Evolutionary conservation across 2,888 invertebrate genomes (phyloP), one percentile per base, ranked within the genome.

Genomic region (Cryptophagus acutangulus): DNA sequence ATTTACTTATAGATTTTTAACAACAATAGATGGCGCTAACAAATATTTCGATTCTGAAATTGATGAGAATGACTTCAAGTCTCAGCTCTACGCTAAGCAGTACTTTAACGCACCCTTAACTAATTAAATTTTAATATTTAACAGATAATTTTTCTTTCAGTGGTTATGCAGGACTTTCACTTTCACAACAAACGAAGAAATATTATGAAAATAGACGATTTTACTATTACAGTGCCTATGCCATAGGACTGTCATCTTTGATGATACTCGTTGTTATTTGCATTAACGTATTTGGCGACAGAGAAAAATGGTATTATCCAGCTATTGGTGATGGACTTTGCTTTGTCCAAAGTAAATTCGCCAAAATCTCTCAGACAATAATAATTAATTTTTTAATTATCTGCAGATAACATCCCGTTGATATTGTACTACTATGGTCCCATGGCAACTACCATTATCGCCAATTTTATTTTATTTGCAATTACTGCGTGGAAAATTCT

Each of bases 381-480:
- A n/a, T n/a, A n/a, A n/a, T n/a, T n/a, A n/a, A n/a, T 8, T 20
- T 20, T 8, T 20, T 8, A 8, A 8, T 20, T 20, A 20, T 20
- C n/a, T 20, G 6, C n/a, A 20, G 24, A n/a, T n/a, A 20, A 20
- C n/a, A 20, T n/a, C 6, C 24, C 24, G 6, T n/a, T 75, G 46
- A 62, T 81, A 24, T 59, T 80, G 9, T 87, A 84, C 64, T 85
- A 86, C 70, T 84, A 81, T 64, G 74, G 74, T 0, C 84, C 85
- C 0, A 80, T 85, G 43, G 74, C 79, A 20, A 57, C 79, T 8
- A 67, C 85, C 9, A 76, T 86, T 5, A 53, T 79, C 1, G 72
- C 76, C 60, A 86, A 87, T 60, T 71, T 81, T 31, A 64, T 74
- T 3, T 71, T 87, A 40, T 86, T 86, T 66, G 65, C 76, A n/a